Percentiles rank a stretch among this genome's conserved stretches.
Conservation (phyloP, 2,888 invertebrate genomes). For the Plemyria rubiginata region DNA sequence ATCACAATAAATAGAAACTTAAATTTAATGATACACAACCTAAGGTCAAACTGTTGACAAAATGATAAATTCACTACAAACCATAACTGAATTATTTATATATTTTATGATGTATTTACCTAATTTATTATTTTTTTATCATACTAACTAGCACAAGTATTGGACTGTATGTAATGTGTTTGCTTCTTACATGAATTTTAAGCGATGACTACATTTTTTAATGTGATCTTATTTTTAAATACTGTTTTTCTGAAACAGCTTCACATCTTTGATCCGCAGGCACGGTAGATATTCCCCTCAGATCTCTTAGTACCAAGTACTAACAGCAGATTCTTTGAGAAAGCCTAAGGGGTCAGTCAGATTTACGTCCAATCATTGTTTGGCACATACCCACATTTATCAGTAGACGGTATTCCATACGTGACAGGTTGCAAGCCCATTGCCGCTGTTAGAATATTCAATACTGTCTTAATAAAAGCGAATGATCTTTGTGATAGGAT, state of each 20-base stretch:
- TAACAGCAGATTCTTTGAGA: too few species aligned
- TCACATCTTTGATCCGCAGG: too few species aligned
- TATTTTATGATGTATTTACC: slow-evolving; percentile 24
- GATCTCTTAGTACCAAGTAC: too few species aligned
- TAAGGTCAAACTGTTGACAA: slow-evolving; percentile 47
- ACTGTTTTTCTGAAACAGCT: slow-evolving; percentile 14
- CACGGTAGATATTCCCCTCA: too few species aligned
- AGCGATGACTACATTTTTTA: slow-evolving; percentile 26
- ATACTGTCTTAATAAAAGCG: too few species aligned
- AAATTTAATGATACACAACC: slow-evolving; percentile 67
- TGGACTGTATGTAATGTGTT: slow-evolving; percentile 29
- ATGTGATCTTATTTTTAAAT: slow-evolving; percentile 14
- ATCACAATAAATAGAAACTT: slow-evolving; percentile 76
- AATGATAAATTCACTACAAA: slow-evolving; percentile 34
- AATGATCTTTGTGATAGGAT: too few species aligned
- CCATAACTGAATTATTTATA: slow-evolving; percentile 25
- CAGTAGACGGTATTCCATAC: too few species aligned
- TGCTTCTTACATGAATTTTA: slow-evolving; percentile 28
- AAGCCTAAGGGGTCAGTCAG: too few species aligned
- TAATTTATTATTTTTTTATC: slow-evolving; percentile 40
- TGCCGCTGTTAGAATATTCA: too few species aligned
- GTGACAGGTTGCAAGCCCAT: too few species aligned
- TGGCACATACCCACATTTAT: too few species aligned
- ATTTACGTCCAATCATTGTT: too few species aligned
- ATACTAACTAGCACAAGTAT: slow-evolving; percentile 31